Evolutionary conservation across 2,113 vertebrate genomes (phyloP), one percentile per base, ranked within the genome.

Genomic region (Laticauda colubrina): DNA sequence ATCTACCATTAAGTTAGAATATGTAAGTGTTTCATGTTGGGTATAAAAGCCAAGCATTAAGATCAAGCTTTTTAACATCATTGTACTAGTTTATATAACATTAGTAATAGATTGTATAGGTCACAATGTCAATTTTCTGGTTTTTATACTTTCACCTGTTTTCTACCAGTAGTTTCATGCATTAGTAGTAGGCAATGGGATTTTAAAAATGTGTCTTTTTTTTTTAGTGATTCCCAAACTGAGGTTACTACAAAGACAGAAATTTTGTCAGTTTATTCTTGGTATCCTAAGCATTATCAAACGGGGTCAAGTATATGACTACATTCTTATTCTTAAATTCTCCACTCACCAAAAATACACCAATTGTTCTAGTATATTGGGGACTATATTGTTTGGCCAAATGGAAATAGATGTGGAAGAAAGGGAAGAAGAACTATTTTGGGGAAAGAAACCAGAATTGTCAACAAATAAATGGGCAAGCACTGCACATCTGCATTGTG

Each of bases 31-130:
- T 56, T 64, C 29, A 51, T 45, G 34, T 75, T 95, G 48, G 92
- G 64, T 94, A 91, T 94, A 94, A 90, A 95, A 93, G 15, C 34
- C 2, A 81, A 81, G 18, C 2, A 81, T 81, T 43, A 91, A 85
- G 94, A 87, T 92, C 48, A 0, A 85, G 81, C 5, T n/a, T 2
- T 93, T 39, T 93, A 24, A 53, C n/a, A 9, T 81, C 48, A 81
- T 75, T 45, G 23, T 51, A 85, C 85, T 53, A 5, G 12, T 34
- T 69, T 34, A 34, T 34, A 69, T 69, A 69, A 69, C 5, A 69
- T 69, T 34, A 87, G 86, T 92, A 39, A 89, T 21, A 48, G 48
- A 34, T 59, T 75, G 21, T 20, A 81, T 9, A 81, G 18, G 75
- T 81, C 75, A 21, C 75, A 18, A 21, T 43, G 75, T 81, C 43